Base-by-base conservation (phyloP, 2,888 invertebrate species). In the Archaeoteleia sp. region DNA sequence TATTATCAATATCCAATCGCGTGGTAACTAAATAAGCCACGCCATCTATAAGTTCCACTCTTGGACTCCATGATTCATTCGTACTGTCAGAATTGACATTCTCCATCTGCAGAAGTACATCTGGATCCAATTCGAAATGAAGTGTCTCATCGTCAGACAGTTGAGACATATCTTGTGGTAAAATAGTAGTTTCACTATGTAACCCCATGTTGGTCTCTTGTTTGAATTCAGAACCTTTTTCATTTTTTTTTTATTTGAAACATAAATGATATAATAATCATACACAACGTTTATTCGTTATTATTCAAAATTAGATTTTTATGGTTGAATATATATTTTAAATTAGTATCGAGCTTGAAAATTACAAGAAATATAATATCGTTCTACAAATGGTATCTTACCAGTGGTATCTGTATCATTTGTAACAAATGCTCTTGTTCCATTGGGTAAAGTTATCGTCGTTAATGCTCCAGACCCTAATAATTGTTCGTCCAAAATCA, bases 361-460 rank as follows among this genome's bases (percentile, higher is more conserved):
- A n/a, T n/a, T n/a, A n/a, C n/a, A n/a, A n/a, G n/a, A n/a, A n/a
- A n/a, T n/a, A n/a, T n/a, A n/a, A n/a, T n/a, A n/a, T n/a, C n/a
- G n/a, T n/a, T n/a, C n/a, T n/a, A n/a, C n/a, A n/a, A n/a, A n/a
- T n/a, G n/a, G n/a, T n/a, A n/a, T n/a, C n/a, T n/a, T 13, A 69
- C 71, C 62, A 53, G 70, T 68, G 17, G 51, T 45, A 43, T 66
- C 46, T 12, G 76, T 65, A 46, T 78, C 76, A 55, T 82, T 78
- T 0, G 83, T 73, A n/a, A n/a, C n/a, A n/a, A n/a, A n/a, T n/a
- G n/a, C n/a, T n/a, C n/a, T n/a, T n/a, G n/a, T n/a, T n/a, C n/a
- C n/a, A 69, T 85, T 84, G 0, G 84, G 79, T 25, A 85, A 68
- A 2, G 84, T 84, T 37, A 85, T 76, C 1, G 85, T 84, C 13